Conservation (phyloP, 1,140 invertebrate species). For the Thaumatotibia leucotreta region DNA sequence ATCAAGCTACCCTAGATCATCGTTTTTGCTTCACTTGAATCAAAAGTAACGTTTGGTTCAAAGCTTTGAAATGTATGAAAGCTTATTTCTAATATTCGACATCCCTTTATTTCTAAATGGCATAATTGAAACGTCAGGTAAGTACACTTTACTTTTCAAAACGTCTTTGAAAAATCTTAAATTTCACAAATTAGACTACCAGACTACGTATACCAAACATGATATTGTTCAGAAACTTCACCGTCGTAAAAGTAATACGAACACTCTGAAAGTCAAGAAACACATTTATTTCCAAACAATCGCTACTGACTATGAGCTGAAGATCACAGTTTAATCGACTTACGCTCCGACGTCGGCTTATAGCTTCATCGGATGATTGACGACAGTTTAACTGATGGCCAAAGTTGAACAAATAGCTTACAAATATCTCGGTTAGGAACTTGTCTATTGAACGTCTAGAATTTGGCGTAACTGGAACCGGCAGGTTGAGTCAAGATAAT, state of each 20-base stretch:
- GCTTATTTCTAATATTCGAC: no score
- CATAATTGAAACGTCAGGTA: no score
- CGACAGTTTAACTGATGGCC: slow-evolving; percentile 1
- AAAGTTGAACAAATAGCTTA: slow-evolving; percentile 10
- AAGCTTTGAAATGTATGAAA: no score
- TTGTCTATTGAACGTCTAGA: not conserved
- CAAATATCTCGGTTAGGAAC: not conserved
- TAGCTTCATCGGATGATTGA: slow-evolving; percentile 1
- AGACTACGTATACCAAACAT: no score
- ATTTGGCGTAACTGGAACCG: not conserved
- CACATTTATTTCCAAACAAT: not conserved
- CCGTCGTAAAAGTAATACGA: not conserved
- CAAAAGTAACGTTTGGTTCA: no score
- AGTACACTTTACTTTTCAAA: no score
- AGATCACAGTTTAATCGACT: not conserved
- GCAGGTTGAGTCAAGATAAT: not conserved
- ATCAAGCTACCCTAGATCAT: no score
- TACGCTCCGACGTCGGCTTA: not conserved
- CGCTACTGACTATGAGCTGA: not conserved
- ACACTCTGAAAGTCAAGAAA: not conserved
- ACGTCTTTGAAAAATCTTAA: no score
- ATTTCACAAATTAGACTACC: no score
- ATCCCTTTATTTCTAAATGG: no score
- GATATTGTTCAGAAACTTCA: not conserved
- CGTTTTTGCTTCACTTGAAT: no score